phyloP scores from a whole-genome alignment of 1,140 invertebrate genomes.

The Camponotus floridanus region DNA sequence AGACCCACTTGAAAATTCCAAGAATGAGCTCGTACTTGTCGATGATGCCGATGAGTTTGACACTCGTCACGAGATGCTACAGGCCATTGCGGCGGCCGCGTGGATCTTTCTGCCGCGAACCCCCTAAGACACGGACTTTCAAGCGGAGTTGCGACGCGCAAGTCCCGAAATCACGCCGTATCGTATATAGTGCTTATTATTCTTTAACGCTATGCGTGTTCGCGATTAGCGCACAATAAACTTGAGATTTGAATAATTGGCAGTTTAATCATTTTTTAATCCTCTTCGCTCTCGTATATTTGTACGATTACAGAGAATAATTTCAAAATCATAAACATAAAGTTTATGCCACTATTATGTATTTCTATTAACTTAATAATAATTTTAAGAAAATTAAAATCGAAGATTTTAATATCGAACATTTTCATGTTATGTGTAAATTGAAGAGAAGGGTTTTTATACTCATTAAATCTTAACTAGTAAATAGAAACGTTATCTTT shows the following conservation, averaged over 20 bases:
- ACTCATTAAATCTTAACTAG: too few relatives aligned
- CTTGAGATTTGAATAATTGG: slow-evolving; percentile 19
- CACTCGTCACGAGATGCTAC: slow-evolving; percentile 78
- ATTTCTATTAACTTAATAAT: background rate
- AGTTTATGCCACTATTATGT: background rate
- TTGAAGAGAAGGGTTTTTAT: too few relatives aligned
- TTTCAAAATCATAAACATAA: background rate
- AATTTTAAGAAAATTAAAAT: background rate
- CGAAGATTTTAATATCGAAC: background rate
- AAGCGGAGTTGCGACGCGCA: slow-evolving; percentile 69
- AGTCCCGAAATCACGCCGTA: slow-evolving; percentile 74
- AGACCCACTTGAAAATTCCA: background rate
- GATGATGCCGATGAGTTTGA: slow-evolving; percentile 68
- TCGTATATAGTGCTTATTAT: slow-evolving; percentile 17
- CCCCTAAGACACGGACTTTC: slow-evolving; percentile 66
- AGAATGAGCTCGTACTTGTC: background rate
- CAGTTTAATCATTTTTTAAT: background rate
- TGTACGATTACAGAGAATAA: background rate
- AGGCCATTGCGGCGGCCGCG: slow-evolving; percentile 79
- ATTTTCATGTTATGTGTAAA: background rate
- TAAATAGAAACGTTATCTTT: too few relatives aligned
- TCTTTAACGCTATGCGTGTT: slow-evolving; percentile 9
- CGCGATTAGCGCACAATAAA: background rate
- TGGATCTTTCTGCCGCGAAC: slow-evolving; percentile 76
- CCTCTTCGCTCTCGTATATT: too few relatives aligned